Percentiles rank a stretch among this genome's conserved stretches.
These are phyloP conservation scores for Cheiracanthium punctorium DNA, from an alignment of 2,888 invertebrate species.

Conservation along the genomic window DNA sequence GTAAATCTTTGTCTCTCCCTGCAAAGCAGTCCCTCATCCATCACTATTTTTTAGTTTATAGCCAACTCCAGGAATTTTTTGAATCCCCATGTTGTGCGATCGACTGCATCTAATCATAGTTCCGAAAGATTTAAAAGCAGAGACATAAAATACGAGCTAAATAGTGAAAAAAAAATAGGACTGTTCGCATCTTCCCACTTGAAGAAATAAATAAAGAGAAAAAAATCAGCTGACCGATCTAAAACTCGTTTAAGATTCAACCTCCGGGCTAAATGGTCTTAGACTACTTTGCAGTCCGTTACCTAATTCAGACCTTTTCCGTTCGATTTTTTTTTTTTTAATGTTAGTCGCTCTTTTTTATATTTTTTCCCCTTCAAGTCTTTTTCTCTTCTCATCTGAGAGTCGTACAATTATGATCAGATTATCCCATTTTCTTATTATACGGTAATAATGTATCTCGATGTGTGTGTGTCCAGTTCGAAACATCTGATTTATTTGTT, in stretches of 20 bases:
- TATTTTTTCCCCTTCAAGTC: not conserved
- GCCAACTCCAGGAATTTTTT: too few species aligned
- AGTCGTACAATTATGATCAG: not conserved
- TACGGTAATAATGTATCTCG: not conserved
- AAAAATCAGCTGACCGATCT: not conserved
- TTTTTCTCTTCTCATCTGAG: not conserved
- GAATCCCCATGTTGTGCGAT: too few species aligned
- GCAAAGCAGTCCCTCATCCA: too few species aligned
- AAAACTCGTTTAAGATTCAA: slow-evolving; percentile 2
- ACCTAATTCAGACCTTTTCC: not conserved
- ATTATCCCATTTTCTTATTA: not conserved
- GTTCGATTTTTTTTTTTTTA: not conserved
- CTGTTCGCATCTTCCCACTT: slow-evolving; percentile 12
- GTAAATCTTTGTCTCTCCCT: too few species aligned
- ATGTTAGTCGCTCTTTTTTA: not conserved
- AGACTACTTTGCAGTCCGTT: not conserved
- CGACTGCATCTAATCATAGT: too few species aligned
- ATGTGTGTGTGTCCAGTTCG: not conserved
- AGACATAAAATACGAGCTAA: not conserved
- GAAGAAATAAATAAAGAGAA: not conserved
- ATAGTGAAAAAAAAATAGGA: not conserved
- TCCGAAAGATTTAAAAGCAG: too few species aligned
- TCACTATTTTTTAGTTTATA: too few species aligned
- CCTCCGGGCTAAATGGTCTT: not conserved
- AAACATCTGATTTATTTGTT: not conserved